phyloP scores from a whole-genome alignment of 2,113 vertebrate species.

The Butastur rufipennis region DNA sequence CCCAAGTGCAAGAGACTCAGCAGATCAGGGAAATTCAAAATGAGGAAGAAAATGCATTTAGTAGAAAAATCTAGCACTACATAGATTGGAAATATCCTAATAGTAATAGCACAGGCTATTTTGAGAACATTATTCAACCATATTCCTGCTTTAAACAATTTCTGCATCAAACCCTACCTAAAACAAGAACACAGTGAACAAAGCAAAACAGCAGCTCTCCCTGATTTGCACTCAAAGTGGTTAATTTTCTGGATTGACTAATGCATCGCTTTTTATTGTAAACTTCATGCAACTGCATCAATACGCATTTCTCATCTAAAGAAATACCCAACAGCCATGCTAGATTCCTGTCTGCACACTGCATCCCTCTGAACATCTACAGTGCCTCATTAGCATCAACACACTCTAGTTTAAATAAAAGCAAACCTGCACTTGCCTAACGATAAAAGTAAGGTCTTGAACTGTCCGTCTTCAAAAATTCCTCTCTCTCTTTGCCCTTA shows the following conservation, averaged over 20 bases:
- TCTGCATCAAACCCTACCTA: background rate
- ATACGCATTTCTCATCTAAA: background rate
- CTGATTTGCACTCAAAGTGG: background rate
- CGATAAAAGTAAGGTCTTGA: background rate
- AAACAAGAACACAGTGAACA: background rate
- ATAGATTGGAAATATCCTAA: background rate
- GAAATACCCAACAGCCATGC: background rate
- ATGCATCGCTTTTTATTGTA: background rate
- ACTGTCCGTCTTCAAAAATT: background rate
- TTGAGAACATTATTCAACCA: background rate
- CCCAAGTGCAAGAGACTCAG: background rate
- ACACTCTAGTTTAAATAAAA: fast-evolving
- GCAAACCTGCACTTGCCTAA: background rate
- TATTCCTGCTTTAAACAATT: background rate
- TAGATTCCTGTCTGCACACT: background rate
- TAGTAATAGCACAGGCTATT: background rate
- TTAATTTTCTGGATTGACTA: background rate
- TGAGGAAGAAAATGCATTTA: background rate
- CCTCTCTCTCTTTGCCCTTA: background rate
- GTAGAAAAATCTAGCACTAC: background rate
- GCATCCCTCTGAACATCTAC: background rate
- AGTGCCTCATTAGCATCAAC: background rate
- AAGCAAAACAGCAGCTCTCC: background rate
- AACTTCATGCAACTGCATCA: background rate
- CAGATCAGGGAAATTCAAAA: background rate